phyloP scores from a whole-genome alignment of 2,797 vertebrate genomes.

The Potorous gilbertii region DNA sequence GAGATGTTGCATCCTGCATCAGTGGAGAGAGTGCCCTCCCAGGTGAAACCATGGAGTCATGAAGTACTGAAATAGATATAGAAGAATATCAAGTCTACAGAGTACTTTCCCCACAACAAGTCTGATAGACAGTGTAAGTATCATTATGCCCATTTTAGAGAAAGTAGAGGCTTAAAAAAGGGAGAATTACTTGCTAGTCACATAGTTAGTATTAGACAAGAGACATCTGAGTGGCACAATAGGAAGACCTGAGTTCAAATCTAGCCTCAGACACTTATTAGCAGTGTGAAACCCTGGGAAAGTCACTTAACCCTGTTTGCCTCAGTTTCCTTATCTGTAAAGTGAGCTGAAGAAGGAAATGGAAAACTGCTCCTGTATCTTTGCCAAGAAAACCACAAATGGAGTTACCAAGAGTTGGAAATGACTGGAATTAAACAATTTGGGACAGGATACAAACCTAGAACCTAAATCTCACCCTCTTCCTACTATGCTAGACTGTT shows the following conservation, averaged over 20 bases:
- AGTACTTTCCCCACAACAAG: not conserved
- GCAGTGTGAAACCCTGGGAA: not conserved
- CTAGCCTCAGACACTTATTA: not conserved
- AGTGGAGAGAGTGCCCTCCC: not conserved
- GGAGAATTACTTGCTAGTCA: not conserved
- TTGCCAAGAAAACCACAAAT: not conserved
- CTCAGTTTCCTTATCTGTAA: not conserved
- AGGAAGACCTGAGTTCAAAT: not conserved
- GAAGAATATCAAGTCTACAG: not conserved
- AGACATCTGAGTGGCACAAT: not conserved
- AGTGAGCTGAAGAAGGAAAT: not conserved
- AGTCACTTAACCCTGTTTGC: not conserved
- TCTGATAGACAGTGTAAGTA: not conserved
- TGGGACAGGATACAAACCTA: not conserved
- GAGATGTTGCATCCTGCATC: not conserved
- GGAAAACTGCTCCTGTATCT: not conserved
- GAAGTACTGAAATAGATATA: not conserved
- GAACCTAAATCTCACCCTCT: not conserved
- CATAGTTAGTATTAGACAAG: not conserved
- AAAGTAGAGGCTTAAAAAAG: constrained; percentile 42
- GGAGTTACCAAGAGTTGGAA: not conserved
- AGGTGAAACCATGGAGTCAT: not conserved
- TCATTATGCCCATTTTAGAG: not conserved
- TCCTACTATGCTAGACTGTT: not conserved
- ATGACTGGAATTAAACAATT: not conserved